Conservation (phyloP, 2,888 invertebrate species). For the Marasmarcha lunaedactyla region DNA sequence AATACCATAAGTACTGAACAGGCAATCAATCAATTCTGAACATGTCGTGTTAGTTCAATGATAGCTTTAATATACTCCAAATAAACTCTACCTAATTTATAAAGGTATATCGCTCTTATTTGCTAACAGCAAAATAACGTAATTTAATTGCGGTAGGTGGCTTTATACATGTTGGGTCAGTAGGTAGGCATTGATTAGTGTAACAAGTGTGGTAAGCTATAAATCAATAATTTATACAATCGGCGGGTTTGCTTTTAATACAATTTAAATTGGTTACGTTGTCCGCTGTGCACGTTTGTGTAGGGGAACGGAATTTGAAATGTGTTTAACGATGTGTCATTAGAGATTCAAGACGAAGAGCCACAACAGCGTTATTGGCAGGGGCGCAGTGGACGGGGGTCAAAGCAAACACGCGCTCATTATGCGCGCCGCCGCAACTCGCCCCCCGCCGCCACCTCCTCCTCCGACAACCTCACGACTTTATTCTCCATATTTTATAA, state of each 20-base stretch:
- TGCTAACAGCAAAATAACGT: background rate
- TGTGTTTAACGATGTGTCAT: slow-evolving; percentile 8
- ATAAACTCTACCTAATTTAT: background rate
- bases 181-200: background rate
- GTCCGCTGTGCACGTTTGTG: no score
- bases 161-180: background rate
- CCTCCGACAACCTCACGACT: background rate
- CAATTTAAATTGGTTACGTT: no score
- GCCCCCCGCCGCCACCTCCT: slow-evolving; percentile 11
- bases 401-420: slow-evolving; percentile 35
- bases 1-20: slow-evolving; percentile 27
- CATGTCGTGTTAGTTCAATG: slow-evolving; percentile 37
- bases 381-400: slow-evolving; percentile 22
- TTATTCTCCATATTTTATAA: background rate
- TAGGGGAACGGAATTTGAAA: background rate
- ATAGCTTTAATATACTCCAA: slow-evolving; percentile 27
- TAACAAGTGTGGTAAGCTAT: background rate
- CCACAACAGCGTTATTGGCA: slow-evolving; percentile 17
- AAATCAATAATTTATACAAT: background rate
- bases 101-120: slow-evolving; percentile 5
- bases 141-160: background rate
- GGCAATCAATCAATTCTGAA: slow-evolving; percentile 42
- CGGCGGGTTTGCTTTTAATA: no score
- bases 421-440: slow-evolving; percentile 19
- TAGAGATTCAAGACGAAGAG: slow-evolving; percentile 18